These are phyloP conservation scores for Pelusios castaneus DNA, from an alignment of 2,113 vertebrate species.

Conservation along the genomic window DNA sequence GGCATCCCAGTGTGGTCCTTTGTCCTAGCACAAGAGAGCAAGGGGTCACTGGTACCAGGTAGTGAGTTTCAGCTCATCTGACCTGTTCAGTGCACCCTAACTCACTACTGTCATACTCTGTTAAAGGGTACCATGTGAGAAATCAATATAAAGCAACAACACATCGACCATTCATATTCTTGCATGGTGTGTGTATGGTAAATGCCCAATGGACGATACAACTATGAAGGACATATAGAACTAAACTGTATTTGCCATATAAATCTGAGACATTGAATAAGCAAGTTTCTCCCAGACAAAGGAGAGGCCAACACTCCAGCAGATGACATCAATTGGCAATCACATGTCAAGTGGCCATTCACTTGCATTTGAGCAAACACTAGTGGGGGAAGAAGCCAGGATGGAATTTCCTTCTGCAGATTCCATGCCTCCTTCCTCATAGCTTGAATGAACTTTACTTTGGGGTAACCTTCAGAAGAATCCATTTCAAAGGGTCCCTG, in stretches of 20 bases:
- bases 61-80: background rate
- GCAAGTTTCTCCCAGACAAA: background rate
- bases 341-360: background rate
- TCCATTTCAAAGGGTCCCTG: background rate
- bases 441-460: background rate
- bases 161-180: background rate
- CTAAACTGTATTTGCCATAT: background rate
- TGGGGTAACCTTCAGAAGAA: background rate
- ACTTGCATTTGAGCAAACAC: background rate
- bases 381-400: background rate
- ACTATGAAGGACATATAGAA: background rate
- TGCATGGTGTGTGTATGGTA: background rate
- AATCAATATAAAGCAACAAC: background rate
- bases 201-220: background rate
- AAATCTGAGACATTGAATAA: background rate
- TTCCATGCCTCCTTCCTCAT: background rate
- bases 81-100: background rate
- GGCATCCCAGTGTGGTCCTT: background rate
- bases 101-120: background rate
- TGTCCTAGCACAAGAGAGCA: background rate
- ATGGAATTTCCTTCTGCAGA: background rate
- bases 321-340: background rate
- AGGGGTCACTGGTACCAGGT: background rate
- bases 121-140: background rate
- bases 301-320: background rate